phyloP scores from a whole-genome alignment of 2,797 vertebrate species.

The Pangasius larnaudii region DNA sequence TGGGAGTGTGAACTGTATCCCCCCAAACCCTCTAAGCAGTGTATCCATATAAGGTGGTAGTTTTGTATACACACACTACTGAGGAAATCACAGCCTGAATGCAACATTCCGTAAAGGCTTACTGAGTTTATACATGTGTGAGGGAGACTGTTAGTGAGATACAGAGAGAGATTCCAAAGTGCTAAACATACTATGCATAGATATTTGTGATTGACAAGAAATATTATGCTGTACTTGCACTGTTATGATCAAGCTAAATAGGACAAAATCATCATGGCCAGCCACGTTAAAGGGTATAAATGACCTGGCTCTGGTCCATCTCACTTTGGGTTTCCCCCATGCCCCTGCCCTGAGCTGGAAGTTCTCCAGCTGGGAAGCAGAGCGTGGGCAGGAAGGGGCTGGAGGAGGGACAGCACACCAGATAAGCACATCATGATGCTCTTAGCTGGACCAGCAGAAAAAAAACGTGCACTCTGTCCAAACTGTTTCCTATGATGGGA shows the following conservation, averaged over 20 bases:
- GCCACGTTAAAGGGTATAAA: slow-evolving; percentile 22
- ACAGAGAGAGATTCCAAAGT: neutral
- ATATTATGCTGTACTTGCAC: slow-evolving; percentile 23
- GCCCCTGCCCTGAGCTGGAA: slow-evolving; percentile 50
- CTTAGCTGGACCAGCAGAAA: slow-evolving; percentile 24
- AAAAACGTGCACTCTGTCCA: slow-evolving; percentile 6
- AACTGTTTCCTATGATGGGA: slow-evolving; percentile 18
- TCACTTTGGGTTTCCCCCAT: slow-evolving; percentile 56
- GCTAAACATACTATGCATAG: slow-evolving; percentile 7
- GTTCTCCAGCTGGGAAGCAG: slow-evolving; percentile 51
- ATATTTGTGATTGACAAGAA: slow-evolving; percentile 16
- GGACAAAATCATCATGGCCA: neutral
- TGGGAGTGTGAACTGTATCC: slow-evolving; percentile 47
- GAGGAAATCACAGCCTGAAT: slow-evolving; percentile 50
- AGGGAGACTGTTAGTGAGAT: slow-evolving; percentile 14
- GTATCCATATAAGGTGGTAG: slow-evolving; percentile 63
- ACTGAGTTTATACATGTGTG: slow-evolving; percentile 29
- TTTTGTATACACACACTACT: slow-evolving; percentile 52
- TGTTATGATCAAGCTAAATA: slow-evolving; percentile 13
- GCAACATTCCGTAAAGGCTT: slow-evolving; percentile 47
- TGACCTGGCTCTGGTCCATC: slow-evolving; percentile 30
- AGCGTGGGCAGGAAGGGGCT: slow-evolving; percentile 68
- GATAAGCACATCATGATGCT: slow-evolving; percentile 66
- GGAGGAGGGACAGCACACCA: slow-evolving; percentile 74
- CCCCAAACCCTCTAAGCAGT: slow-evolving; percentile 42